phyloP scores from a whole-genome alignment of 2,113 vertebrate genomes.

The Myrmophylax atrothorax region DNA sequence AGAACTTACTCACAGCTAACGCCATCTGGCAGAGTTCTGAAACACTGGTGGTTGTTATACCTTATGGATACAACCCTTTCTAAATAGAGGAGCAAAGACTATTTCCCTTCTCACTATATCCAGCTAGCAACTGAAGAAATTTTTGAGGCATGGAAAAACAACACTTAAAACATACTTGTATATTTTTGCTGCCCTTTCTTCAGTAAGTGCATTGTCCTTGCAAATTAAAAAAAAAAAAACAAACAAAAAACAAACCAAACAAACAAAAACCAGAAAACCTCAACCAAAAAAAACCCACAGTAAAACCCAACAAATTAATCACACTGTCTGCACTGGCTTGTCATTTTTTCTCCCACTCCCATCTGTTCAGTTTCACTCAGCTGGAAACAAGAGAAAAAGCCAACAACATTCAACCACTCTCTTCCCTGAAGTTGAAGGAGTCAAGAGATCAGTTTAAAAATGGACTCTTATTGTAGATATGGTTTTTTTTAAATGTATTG shows the following conservation, averaged over 20 bases:
- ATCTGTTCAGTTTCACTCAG: slow-evolving; percentile 52
- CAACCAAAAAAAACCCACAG: neutral
- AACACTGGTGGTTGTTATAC: neutral
- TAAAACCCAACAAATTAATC: neutral
- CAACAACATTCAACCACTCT: neutral
- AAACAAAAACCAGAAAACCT: neutral
- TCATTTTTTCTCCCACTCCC: slow-evolving; percentile 58
- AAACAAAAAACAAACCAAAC: no score
- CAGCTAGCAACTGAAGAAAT: neutral
- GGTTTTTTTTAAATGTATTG: neutral
- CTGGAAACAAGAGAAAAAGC: slow-evolving; percentile 40
- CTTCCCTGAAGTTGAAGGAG: neutral
- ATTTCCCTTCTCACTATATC: neutral
- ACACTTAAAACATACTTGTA: neutral
- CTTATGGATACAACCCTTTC: neutral
- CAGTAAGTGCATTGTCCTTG: neutral
- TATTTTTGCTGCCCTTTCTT: neutral
- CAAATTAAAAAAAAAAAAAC: neutral
- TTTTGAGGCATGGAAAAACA: neutral
- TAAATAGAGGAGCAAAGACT: neutral
- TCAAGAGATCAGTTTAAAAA: neutral
- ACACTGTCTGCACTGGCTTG: neutral
- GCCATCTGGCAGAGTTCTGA: slow-evolving; percentile 26
- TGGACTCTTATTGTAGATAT: neutral
- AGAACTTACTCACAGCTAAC: neutral